A percentile compares a stretch with the other conserved stretches of the same genome.
Evolutionary conservation across 2,888 invertebrate species (phyloP).

Genomic region (Gryllus longicercus): DNA sequence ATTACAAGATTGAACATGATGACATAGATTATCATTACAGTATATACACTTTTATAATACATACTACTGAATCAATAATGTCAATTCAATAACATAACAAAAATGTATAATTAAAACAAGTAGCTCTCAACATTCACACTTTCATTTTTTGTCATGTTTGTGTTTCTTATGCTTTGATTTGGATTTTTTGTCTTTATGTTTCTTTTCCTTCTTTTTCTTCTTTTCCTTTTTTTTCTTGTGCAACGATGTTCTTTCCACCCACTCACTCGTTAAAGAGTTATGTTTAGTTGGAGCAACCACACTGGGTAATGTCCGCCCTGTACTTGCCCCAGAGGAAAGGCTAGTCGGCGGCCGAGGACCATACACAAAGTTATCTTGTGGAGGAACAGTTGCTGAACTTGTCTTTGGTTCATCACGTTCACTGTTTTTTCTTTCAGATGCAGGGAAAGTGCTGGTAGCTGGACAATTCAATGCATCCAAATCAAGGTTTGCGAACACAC

Average conservation of each 20-base stretch:
- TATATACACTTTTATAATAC: too few relatives aligned
- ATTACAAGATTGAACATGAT: too few relatives aligned
- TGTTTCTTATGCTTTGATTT: constrained; percentile 34
- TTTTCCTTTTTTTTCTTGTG: constrained; percentile 31
- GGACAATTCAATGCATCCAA: constrained; percentile 50
- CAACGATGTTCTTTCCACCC: constrained; percentile 31
- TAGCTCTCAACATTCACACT: neutral
- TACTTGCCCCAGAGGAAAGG: neutral
- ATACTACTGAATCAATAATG: neutral
- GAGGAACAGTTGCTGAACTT: neutral
- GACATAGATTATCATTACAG: too few relatives aligned
- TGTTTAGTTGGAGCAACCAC: neutral
- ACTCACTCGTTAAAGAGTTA: neutral
- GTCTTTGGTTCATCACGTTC: neutral
- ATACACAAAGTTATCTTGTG: constrained; percentile 24
- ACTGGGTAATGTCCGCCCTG: neutral
- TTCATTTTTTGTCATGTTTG: constrained; percentile 29
- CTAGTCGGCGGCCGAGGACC: constrained; percentile 28
- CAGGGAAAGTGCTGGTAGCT: neutral
- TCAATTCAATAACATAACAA: neutral
- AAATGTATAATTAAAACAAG: neutral
- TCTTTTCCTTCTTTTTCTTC: constrained; percentile 30
- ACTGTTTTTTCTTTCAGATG: neutral
- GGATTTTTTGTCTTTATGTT: neutral
- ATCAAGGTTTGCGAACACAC: constrained; percentile 66